Percentiles rank a stretch among this genome's conserved stretches.
These are phyloP conservation scores for Acleris emargana DNA, from an alignment of 2,888 invertebrate species.

Conservation along the genomic window DNA sequence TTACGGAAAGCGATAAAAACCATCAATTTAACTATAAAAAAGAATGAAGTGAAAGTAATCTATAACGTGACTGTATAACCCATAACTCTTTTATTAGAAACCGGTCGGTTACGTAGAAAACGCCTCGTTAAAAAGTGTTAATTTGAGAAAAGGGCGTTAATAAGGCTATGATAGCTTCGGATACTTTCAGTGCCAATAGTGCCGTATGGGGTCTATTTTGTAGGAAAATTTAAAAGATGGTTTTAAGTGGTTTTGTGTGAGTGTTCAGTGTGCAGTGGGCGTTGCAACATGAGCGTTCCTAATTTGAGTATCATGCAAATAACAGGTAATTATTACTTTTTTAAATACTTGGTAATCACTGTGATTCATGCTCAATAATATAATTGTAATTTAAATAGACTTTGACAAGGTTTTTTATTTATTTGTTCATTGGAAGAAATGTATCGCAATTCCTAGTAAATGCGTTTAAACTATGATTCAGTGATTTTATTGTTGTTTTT, in stretches of 20 bases:
- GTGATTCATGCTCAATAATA: no score
- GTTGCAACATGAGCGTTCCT: conserved; percentile 74
- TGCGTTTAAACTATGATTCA: no score
- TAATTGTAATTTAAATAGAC: no score
- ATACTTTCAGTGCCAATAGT: no score
- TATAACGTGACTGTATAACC: conserved; percentile 34
- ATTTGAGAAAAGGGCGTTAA: conserved; percentile 63
- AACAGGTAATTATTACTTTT: conserved; percentile 58
- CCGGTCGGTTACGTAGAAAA: conserved; percentile 43
- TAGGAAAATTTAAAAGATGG: no score
- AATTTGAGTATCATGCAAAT: conserved; percentile 77
- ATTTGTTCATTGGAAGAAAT: no score
- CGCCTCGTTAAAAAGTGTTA: conserved; percentile 55
- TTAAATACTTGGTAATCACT: no score
- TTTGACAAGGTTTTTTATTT: no score
- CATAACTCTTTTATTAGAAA: conserved; percentile 41
- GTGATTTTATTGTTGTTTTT: no score
- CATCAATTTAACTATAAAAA: conserved; percentile 36
- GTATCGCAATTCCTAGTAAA: no score
- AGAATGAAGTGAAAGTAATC: conserved; percentile 37
- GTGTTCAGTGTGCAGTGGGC: conserved; percentile 42
- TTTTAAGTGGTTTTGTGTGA: conserved; percentile 47
- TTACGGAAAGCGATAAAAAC: conserved; percentile 24
- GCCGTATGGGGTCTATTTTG: no score
- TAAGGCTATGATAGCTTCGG: conserved; percentile 54